A percentile compares a stretch with the other conserved stretches of the same genome.
Conservation (phyloP, 2,113 vertebrate species). For the Atractosteus spatula region DNA sequence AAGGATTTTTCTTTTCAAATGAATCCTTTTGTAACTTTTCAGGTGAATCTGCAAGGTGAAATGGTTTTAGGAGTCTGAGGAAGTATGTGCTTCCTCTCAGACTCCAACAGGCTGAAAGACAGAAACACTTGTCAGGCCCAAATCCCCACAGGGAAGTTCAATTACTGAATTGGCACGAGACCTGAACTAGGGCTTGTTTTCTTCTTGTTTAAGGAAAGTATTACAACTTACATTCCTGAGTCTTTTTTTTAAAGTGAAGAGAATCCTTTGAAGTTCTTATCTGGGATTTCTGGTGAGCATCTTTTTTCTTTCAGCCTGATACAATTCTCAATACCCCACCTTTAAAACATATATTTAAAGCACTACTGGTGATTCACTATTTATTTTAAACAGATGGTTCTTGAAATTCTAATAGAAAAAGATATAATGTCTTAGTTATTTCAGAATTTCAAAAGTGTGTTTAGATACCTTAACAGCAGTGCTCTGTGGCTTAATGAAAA, state of each 20-base stretch:
- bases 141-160: constrained; percentile 17
- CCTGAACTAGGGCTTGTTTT: not conserved
- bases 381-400: no score
- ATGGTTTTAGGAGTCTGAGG: not conserved
- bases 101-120: not conserved
- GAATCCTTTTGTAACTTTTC: not conserved
- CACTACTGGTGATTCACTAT: no score
- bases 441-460: no score
- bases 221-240: not conserved
- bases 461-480: no score
- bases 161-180: constrained; percentile 19
- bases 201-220: constrained; percentile 8
- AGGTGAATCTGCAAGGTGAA: constrained; percentile 4
- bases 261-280: not conserved
- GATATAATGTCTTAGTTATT: no score
- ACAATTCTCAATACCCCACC: not conserved
- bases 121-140: constrained; percentile 4
- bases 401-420: no score
- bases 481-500: no score
- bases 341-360: constrained; percentile 1
- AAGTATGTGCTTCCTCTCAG: not conserved
- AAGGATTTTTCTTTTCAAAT: not conserved
- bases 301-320: constrained; percentile 3
- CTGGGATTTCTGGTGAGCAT: constrained; percentile 4
- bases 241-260: not conserved